Percentiles rank a stretch among this genome's conserved stretches.
Conservation (phyloP, 2,113 vertebrate genomes). For the Saimiri boliviensis region DNA sequence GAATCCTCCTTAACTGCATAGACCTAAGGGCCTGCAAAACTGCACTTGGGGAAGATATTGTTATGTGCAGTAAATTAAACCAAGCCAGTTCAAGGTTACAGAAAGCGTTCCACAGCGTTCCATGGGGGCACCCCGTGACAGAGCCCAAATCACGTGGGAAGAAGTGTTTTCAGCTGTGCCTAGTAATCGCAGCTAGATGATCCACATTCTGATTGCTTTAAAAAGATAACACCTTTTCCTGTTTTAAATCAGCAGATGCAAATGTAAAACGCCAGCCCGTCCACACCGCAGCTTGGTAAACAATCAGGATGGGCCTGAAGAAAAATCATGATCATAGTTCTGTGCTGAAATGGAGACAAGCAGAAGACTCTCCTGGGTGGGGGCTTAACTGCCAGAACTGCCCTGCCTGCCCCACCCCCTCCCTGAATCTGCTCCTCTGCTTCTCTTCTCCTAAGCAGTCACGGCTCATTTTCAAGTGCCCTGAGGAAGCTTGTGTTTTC, state of each 20-base stretch:
- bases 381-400: neutral
- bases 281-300: neutral
- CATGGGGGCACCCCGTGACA: neutral
- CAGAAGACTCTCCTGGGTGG: neutral
- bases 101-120: neutral
- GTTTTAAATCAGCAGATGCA: neutral
- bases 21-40: neutral
- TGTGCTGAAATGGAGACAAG: neutral
- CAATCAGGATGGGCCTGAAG: neutral
- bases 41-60: neutral
- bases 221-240: neutral
- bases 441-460: neutral
- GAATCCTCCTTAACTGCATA: neutral
- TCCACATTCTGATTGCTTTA: neutral
- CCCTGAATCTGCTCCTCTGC: neutral
- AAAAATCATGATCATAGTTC: neutral
- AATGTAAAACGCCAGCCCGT: neutral
- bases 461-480: neutral
- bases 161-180: neutral
- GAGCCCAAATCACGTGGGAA: neutral
- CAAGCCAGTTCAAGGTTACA: neutral
- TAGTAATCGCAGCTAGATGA: neutral
- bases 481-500: neutral
- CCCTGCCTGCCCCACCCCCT: no score
- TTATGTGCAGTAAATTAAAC: neutral